Evolutionary conservation across 2,113 vertebrate species (phyloP).

Genomic region (Chaetops frenatus): DNA sequence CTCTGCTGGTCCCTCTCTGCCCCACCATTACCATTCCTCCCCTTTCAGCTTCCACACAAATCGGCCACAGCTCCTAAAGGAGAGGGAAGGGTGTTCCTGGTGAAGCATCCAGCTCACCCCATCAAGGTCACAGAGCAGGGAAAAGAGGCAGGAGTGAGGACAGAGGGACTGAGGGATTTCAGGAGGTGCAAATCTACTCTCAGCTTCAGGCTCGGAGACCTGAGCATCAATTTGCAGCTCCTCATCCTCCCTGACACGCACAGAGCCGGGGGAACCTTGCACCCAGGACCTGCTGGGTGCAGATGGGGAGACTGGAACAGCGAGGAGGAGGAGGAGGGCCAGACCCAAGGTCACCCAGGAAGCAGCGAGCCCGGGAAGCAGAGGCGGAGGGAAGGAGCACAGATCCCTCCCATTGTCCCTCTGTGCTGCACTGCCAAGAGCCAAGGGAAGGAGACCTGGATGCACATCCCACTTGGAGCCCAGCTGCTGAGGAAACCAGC

Average conservation of each 20-base stretch:
- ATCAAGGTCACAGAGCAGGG: not conserved
- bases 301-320: not conserved
- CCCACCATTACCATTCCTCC: not conserved
- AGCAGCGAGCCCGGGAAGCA: not conserved
- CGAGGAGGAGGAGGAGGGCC: not conserved
- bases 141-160: not conserved
- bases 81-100: not conserved
- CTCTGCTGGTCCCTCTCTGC: not conserved
- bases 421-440: not conserved
- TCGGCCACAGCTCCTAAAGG: not conserved
- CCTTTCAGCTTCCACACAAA: not conserved
- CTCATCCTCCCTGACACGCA: accelerated
- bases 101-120: not conserved
- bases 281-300: not conserved
- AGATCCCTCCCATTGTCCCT: accelerated
- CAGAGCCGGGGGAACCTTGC: not conserved
- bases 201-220: accelerated
- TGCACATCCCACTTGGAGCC: accelerated
- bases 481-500: accelerated
- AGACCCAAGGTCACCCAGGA: not conserved
- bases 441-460: not conserved
- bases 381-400: not conserved
- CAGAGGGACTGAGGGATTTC: not conserved
- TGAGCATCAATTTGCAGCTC: not conserved
- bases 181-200: not conserved